These are phyloP conservation scores for Leucozona laternaria DNA, from an alignment of 2,888 invertebrate genomes.

Conservation along the genomic window DNA sequence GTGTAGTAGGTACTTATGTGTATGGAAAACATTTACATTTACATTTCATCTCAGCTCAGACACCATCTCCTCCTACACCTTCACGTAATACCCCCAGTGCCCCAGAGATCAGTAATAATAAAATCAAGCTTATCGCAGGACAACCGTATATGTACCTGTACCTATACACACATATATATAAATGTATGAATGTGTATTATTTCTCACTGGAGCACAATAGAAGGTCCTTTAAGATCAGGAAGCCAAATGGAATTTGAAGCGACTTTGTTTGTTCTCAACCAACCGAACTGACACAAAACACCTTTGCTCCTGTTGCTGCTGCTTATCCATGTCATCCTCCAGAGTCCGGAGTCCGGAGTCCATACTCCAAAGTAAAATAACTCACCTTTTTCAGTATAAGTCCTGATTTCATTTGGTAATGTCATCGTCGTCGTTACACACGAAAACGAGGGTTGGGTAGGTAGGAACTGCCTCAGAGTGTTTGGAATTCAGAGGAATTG, in stretches of 20 bases:
- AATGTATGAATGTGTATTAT: slow-evolving; percentile 25
- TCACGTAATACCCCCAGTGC: not conserved
- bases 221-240: not conserved
- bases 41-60: slow-evolving; percentile 31
- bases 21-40: slow-evolving; percentile 49
- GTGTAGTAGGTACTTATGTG: slow-evolving; percentile 7
- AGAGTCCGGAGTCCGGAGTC: too few species aligned
- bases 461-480: not conserved
- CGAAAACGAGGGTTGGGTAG: not conserved
- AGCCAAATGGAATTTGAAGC: slow-evolving; percentile 30
- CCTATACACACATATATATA: not conserved
- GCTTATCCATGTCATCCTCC: slow-evolving; percentile 16
- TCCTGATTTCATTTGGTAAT: slow-evolving; percentile 52
- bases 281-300: slow-evolving; percentile 34
- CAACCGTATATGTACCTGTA: not conserved
- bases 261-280: slow-evolving; percentile 36
- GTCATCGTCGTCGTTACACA: slow-evolving; percentile 14
- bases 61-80: not conserved
- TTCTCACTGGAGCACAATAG: slow-evolving; percentile 16
- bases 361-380: slow-evolving; percentile 28
- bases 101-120: slow-evolving; percentile 64
- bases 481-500: slow-evolving; percentile 20
- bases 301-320: not conserved
- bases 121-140: slow-evolving; percentile 59
- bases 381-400: slow-evolving; percentile 42